Evolutionary conservation across 1,140 invertebrate species (phyloP), one percentile per base, ranked within the genome.

Genomic region (Drosophila nikananu): DNA sequence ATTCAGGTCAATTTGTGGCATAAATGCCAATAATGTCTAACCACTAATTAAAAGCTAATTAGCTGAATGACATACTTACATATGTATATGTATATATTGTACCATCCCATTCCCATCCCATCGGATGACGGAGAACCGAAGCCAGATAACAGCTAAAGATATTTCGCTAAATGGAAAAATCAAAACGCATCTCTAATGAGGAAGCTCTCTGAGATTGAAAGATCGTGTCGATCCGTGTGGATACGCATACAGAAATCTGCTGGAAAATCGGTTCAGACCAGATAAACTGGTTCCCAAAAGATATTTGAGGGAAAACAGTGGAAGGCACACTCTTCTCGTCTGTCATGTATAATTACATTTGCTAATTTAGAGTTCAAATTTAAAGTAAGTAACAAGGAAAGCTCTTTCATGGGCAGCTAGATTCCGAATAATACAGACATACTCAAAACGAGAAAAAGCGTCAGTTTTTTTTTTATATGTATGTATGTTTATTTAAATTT

Each of bases 31-130:
- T 21, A 39, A 66, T 42, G 39, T n/a, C 21, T 13, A 30, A 2
- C 23, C 64, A n/a, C 82, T 86, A 86, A 86, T 87, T 86, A 49
- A 49, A 25, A 73, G 67, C 63, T 80, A 87, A 87, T 86, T 86
- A 73, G 70, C 60, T 57, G 46, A 77, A 63, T 63, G 46, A 39
- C 63, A 44, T 49, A n/a, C n/a, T n/a, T n/a, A n/a, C n/a, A n/a
- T n/a, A n/a, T n/a, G n/a, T n/a, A 19, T 52, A 49, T 30, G 27
- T 27, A 30, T 13, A 21, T 21, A 62, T 27, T 81, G 70, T 61
- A 72, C 23, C 65, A 71, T 25, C 15, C 30, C 30, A 54, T 35
- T 25, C 15, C 30, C 30, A 54, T 35, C 30, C 3, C 3, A 42
- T 42, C 9, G 5, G 21, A 75, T 46, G 66, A 37, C 27, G 48